Percentiles rank a stretch among this genome's conserved stretches.
Conservation (phyloP, 1,140 invertebrate genomes). For the Probaryconus sp. region DNA sequence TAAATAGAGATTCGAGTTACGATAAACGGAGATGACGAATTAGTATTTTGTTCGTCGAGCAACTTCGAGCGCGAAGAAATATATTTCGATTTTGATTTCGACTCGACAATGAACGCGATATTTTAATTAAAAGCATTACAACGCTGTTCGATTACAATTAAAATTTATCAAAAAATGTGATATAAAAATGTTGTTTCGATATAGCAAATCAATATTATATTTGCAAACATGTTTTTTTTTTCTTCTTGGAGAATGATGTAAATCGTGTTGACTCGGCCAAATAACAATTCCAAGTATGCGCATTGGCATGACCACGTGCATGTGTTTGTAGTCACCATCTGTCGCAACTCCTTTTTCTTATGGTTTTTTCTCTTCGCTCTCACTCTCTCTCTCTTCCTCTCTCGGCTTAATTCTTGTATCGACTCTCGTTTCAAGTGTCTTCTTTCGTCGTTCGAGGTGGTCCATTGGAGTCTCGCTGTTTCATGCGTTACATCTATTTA, state of each 20-base stretch:
- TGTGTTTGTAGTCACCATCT: slow-evolving; percentile 28
- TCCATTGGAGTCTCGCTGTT: slow-evolving; percentile 7
- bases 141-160: too few species aligned
- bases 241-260: too few species aligned
- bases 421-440: slow-evolving; percentile 20
- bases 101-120: too few species aligned
- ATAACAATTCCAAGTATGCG: slow-evolving; percentile 17
- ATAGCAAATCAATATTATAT: too few species aligned
- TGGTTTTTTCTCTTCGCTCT: slow-evolving; percentile 14
- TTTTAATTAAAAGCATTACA: too few species aligned
- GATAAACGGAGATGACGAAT: slow-evolving; percentile 19
- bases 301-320: slow-evolving; percentile 18
- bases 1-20: slow-evolving; percentile 13
- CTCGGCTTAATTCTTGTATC: slow-evolving; percentile 17
- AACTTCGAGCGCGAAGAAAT: not conserved
- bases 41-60: slow-evolving; percentile 1
- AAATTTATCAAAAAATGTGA: too few species aligned
- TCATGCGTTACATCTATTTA: slow-evolving; percentile 24
- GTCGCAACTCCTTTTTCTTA: slow-evolving; percentile 32
- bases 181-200: too few species aligned
- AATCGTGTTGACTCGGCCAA: slow-evolving; percentile 5
- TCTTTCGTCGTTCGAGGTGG: slow-evolving; percentile 10
- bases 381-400: too few species aligned
- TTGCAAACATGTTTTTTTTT: too few species aligned
- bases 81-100: not conserved